phyloP scores from a whole-genome alignment of 2,797 vertebrate species.

The Champsocephalus esox region DNA sequence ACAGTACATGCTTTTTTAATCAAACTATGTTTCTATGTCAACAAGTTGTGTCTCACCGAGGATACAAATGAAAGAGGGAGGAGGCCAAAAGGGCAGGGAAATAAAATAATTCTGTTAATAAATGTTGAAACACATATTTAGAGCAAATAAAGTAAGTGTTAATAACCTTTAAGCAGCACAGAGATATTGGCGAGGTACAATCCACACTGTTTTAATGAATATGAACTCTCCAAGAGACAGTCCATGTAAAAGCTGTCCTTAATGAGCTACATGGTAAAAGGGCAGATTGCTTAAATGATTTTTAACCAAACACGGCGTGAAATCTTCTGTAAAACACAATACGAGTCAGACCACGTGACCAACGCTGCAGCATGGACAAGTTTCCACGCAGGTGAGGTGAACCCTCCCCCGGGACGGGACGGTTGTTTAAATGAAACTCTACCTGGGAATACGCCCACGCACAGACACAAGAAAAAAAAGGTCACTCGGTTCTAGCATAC shows the following conservation, averaged over 20 bases:
- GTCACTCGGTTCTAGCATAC: constrained; percentile 15
- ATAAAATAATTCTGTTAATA: constrained; percentile 16
- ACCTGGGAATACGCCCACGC: constrained; percentile 54
- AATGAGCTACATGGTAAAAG: constrained; percentile 39
- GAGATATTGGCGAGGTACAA: constrained; percentile 25
- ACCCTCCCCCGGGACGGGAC: constrained; percentile 43
- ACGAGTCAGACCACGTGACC: not conserved
- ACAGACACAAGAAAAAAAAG: constrained; percentile 41
- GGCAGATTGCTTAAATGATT: constrained; percentile 7
- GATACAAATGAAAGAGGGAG: not conserved
- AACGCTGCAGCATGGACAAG: constrained; percentile 35
- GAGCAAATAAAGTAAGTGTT: not conserved
- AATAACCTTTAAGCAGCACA: constrained; percentile 8
- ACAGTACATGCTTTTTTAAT: not conserved
- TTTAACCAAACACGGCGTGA: constrained; percentile 34
- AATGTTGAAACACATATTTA: constrained; percentile 11
- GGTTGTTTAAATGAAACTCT: constrained; percentile 68
- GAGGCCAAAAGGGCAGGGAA: constrained; percentile 1
- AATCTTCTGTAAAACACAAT: not conserved
- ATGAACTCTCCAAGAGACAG: constrained; percentile 30
- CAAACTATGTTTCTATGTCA: constrained; percentile 9
- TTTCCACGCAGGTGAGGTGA: constrained; percentile 41
- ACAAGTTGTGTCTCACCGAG: constrained; percentile 6
- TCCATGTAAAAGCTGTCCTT: constrained; percentile 43
- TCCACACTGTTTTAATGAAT: constrained; percentile 27